A percentile compares a stretch with the other conserved stretches of the same genome.
phyloP scores from a whole-genome alignment of 2,113 vertebrate genomes.

The Crotalus tigris region DNA sequence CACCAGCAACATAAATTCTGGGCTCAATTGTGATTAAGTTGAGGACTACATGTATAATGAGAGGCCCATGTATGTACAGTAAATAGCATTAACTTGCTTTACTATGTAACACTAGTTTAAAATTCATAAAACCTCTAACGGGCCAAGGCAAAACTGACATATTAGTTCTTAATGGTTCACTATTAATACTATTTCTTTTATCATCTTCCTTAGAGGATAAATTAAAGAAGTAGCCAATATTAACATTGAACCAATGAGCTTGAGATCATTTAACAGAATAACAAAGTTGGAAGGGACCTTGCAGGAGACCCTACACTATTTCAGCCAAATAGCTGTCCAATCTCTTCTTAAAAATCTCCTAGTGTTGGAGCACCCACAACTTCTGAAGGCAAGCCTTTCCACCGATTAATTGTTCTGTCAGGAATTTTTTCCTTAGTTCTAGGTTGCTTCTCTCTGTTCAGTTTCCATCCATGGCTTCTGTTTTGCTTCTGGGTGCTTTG shows the following conservation, averaged over 20 bases:
- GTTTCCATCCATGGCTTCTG: no score
- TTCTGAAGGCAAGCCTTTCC: no score
- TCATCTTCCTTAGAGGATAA: background rate
- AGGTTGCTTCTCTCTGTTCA: no score
- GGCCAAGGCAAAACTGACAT: background rate
- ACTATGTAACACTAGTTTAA: background rate
- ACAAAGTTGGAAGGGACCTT: no score
- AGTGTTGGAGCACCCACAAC: no score
- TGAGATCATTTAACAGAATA: background rate
- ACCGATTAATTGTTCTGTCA: no score
- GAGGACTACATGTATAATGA: background rate
- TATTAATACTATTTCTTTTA: background rate
- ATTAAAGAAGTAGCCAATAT: background rate
- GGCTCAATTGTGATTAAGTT: background rate
- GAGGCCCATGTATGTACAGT: background rate
- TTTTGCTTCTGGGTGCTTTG: no score
- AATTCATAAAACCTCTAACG: background rate
- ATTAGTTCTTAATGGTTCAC: background rate
- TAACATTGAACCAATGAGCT: rapidly evolving
- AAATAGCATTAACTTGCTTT: background rate
- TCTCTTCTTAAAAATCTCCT: no score
- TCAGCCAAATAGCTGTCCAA: no score
- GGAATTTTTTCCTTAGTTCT: no score
- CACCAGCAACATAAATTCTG: background rate
- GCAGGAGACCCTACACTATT: no score